Conservation (phyloP, 1,140 invertebrate genomes). For the Helicorthomorpha holstii region DNA sequence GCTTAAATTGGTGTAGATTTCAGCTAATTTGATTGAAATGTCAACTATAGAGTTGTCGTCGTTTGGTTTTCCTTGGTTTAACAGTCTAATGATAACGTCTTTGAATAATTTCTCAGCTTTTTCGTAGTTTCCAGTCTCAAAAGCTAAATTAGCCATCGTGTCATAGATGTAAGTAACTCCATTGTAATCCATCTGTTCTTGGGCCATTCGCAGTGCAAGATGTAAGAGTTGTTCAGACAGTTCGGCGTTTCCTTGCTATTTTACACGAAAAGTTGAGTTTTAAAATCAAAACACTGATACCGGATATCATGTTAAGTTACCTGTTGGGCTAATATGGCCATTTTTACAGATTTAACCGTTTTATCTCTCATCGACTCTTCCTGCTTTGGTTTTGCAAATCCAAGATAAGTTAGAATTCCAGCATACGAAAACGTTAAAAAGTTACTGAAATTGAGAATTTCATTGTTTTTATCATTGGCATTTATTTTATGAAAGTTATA, state of each 20-base stretch:
- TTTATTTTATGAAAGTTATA: too few relatives aligned
- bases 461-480: too few relatives aligned
- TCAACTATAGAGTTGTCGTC: slow-evolving; percentile 59
- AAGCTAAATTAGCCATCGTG: slow-evolving; percentile 74
- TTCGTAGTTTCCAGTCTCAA: slow-evolving; percentile 48
- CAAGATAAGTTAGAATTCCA: neutral
- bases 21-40: slow-evolving; percentile 42
- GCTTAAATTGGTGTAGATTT: slow-evolving; percentile 34
- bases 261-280: too few relatives aligned
- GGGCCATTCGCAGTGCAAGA: slow-evolving; percentile 60
- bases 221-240: slow-evolving; percentile 72
- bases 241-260: slow-evolving; percentile 51
- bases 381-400: neutral
- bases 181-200: slow-evolving; percentile 50
- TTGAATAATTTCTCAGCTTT: slow-evolving; percentile 73
- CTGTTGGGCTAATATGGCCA: too few relatives aligned
- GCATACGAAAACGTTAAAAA: neutral
- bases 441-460: too few relatives aligned
- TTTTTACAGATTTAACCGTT: too few relatives aligned
- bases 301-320: too few relatives aligned
- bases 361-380: too few relatives aligned
- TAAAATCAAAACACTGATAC: too few relatives aligned
- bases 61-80: slow-evolving; percentile 43
- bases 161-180: slow-evolving; percentile 76
- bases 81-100: slow-evolving; percentile 52